Base-by-base conservation (phyloP, 1,140 invertebrate species). In the Aleiodes sp. region DNA sequence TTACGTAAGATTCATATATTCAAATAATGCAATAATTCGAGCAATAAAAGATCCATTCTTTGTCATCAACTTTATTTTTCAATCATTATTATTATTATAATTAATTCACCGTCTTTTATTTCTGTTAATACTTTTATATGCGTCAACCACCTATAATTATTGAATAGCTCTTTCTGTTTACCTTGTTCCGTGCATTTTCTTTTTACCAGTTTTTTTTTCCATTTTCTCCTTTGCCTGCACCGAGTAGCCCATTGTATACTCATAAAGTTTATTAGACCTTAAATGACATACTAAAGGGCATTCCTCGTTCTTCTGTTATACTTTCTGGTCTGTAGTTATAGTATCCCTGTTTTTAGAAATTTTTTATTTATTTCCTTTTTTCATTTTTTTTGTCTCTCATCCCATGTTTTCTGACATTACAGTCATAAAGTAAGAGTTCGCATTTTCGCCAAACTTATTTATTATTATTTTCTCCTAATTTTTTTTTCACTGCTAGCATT, bases 1-100 rank as follows among this genome's bases (percentile, higher is more conserved):
- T 81, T 75, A 73, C 77, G 79, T 81, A 79, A 80, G 80, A 81
- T 79, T 78, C 76, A 78, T 80, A 76, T 76, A 73, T 60, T 73
- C 73, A 78, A 73, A 78, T 70, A 78, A 80, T 79, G 66, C 73
- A 80, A 80, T 80, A 75, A 80, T 72, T 76, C 73, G 75, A 80
- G 78, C 75, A 80, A 80, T 78, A 71, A 71, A 80, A 79, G 72
- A 63, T 80, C 66, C 71, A 73, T 62, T 64, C 52, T 72, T 68
- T 65, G 65, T 70, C 35, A 70, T 70, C 65, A 73, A 68, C 67
- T 72, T 76, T 68, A 24, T 70, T 73, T 56, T 67, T 29, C 10
- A 66, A 56, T 67, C 61, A 60, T 29, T 59, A 75, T 71, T 65
- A 28, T 57, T 69, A 24, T 59, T 41, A 31, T n/a, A 26, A 59